phyloP scores from a whole-genome alignment of 92 coral and sea anemone species.

The Palythoa grandis region DNA sequence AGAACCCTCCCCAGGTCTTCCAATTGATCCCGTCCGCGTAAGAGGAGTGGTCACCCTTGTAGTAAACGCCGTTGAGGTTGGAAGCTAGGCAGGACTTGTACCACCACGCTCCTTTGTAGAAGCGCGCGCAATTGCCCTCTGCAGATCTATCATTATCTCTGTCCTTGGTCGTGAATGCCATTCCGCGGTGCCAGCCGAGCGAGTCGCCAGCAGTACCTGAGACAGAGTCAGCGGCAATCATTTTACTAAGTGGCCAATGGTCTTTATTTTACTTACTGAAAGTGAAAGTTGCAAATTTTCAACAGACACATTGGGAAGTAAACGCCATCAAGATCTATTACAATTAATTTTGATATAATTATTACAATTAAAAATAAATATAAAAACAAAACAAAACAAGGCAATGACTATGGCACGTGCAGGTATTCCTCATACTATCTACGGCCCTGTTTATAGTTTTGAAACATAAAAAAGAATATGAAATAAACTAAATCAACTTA shows the following conservation, averaged over 20 bases:
- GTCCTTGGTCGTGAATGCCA: slow-evolving; percentile 63
- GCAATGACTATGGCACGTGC: too few relatives aligned
- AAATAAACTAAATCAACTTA: too few relatives aligned
- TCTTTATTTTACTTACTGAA: too few relatives aligned
- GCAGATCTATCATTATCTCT: slow-evolving; percentile 53
- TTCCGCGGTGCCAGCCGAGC: slow-evolving; percentile 58
- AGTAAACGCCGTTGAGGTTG: slow-evolving; percentile 60
- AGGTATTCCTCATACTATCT: too few relatives aligned
- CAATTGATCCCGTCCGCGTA: slow-evolving; percentile 70
- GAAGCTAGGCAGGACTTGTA: slow-evolving; percentile 53
- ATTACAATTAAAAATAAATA: too few relatives aligned
- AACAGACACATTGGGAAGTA: too few relatives aligned
- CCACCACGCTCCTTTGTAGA: slow-evolving; percentile 71
- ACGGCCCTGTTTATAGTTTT: too few relatives aligned
- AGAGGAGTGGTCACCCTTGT: slow-evolving; percentile 55
- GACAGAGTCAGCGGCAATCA: not conserved
- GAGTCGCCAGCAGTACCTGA: slow-evolving; percentile 64
- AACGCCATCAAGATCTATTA: too few relatives aligned
- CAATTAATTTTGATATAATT: too few relatives aligned
- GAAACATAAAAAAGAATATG: too few relatives aligned
- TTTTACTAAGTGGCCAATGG: not conserved
- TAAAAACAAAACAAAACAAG: too few relatives aligned
- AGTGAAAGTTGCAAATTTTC: too few relatives aligned
- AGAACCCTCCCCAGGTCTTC: slow-evolving; percentile 65
- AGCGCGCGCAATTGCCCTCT: slow-evolving; percentile 60